Conservation (phyloP, 2,113 vertebrate species). For the Perca fluviatilis region DNA sequence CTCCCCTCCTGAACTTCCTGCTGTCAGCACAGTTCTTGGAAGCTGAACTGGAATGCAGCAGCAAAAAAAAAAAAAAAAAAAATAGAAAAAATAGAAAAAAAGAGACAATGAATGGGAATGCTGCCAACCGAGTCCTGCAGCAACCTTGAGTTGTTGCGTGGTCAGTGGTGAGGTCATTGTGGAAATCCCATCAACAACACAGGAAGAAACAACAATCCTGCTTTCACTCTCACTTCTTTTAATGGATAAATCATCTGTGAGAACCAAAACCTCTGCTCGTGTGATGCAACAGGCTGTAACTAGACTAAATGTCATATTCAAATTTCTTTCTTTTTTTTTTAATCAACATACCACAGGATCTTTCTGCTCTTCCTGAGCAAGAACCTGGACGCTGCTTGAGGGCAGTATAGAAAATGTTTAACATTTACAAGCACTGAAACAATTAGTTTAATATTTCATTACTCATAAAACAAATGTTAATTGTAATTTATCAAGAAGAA, state of each 20-base stretch:
- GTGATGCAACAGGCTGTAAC: slow-evolving; percentile 63
- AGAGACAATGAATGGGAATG: slow-evolving; percentile 53
- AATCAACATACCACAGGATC: not conserved
- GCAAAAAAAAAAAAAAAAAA: not conserved
- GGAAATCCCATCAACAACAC: slow-evolving; percentile 47
- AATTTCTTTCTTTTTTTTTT: not conserved
- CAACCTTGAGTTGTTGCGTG: slow-evolving; percentile 49
- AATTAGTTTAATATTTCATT: not conserved
- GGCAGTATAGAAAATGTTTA: not conserved
- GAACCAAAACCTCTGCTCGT: not conserved
- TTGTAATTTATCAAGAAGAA: not conserved
- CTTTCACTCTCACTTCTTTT: slow-evolving; percentile 29
- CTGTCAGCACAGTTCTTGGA: slow-evolving; percentile 47
- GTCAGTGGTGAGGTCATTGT: slow-evolving; percentile 47
- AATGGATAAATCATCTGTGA: slow-evolving; percentile 26
- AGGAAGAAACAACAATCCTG: slow-evolving; percentile 22
- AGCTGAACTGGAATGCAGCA: slow-evolving; percentile 27
- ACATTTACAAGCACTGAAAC: not conserved
- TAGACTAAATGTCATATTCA: slow-evolving; percentile 11
- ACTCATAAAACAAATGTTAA: not conserved
- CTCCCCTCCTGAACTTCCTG: slow-evolving; percentile 53
- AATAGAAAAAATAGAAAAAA: not conserved
- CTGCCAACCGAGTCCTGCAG: slow-evolving; percentile 16
- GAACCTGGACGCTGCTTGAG: not conserved
- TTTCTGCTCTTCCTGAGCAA: slow-evolving; percentile 20